Conservation (phyloP, 2,113 vertebrate genomes). For the Gnathochromis pfefferi region DNA sequence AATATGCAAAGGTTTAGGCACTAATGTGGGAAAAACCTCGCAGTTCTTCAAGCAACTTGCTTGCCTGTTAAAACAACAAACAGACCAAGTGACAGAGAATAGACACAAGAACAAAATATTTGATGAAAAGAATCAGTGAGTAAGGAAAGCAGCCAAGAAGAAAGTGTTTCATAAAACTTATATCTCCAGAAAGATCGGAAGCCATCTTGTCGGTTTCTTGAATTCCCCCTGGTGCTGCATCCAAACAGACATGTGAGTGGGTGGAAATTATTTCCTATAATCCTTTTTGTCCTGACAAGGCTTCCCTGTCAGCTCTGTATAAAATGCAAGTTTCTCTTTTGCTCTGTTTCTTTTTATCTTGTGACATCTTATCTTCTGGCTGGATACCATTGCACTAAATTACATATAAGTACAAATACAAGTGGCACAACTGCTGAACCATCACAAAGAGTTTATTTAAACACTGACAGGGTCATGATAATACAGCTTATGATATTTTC, state of each 20-base stretch:
- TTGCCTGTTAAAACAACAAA: neutral
- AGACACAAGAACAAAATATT: neutral
- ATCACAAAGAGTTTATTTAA: neutral
- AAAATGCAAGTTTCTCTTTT: neutral
- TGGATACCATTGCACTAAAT: neutral
- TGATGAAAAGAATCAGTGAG: neutral
- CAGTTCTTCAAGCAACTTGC: neutral
- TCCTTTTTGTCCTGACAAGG: neutral
- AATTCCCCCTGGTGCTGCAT: neutral
- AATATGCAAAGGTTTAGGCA: neutral
- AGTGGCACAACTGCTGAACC: neutral
- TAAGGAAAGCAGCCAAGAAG: neutral
- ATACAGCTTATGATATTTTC: neutral
- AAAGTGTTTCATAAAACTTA: neutral
- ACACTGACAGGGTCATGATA: neutral
- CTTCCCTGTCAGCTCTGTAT: neutral
- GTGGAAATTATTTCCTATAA: neutral
- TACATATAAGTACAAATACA: neutral
- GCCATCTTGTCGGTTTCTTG: neutral
- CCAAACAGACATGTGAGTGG: neutral
- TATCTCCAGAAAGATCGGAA: neutral
- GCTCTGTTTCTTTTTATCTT: neutral
- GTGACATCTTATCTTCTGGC: neutral
- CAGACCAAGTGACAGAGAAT: neutral
- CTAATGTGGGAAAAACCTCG: neutral